Conservation (phyloP, 2,797 vertebrate genomes). For the Momotus momota region DNA sequence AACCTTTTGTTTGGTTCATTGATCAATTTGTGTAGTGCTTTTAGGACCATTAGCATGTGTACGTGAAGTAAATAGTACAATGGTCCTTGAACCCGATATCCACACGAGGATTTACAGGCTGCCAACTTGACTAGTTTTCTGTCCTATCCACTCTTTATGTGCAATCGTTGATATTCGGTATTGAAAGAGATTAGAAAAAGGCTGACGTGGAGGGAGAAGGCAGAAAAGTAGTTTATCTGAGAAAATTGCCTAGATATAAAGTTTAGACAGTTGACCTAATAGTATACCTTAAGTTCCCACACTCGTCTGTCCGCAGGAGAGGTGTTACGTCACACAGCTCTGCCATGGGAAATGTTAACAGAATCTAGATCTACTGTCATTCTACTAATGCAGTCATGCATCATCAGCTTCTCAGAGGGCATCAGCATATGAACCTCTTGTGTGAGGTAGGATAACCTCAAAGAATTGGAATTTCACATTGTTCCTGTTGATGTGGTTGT, state of each 20-base stretch:
- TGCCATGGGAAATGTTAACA: not conserved
- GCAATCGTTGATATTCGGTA: not conserved
- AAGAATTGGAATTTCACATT: not conserved
- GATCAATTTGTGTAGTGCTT: not conserved
- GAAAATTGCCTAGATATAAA: conserved; percentile 15
- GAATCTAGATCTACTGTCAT: not conserved
- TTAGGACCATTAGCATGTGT: not conserved
- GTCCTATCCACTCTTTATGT: not conserved
- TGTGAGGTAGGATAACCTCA: not conserved
- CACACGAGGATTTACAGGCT: not conserved
- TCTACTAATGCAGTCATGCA: not conserved
- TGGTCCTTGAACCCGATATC: not conserved
- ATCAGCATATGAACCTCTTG: not conserved
- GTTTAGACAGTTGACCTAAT: not conserved
- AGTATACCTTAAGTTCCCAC: not conserved
- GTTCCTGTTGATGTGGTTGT: not conserved
- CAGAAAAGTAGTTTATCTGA: conserved; percentile 35
- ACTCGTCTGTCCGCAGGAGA: not conserved
- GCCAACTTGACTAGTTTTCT: conserved; percentile 9
- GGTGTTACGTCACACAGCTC: not conserved
- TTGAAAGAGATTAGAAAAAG: conserved; percentile 16
- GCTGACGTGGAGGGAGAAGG: not conserved
- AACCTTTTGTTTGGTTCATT: not conserved
- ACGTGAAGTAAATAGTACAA: not conserved
- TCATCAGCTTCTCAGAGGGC: not conserved